Evolutionary conservation across 2,797 vertebrate genomes (phyloP).

Genomic region (Onychomys torridus): DNA sequence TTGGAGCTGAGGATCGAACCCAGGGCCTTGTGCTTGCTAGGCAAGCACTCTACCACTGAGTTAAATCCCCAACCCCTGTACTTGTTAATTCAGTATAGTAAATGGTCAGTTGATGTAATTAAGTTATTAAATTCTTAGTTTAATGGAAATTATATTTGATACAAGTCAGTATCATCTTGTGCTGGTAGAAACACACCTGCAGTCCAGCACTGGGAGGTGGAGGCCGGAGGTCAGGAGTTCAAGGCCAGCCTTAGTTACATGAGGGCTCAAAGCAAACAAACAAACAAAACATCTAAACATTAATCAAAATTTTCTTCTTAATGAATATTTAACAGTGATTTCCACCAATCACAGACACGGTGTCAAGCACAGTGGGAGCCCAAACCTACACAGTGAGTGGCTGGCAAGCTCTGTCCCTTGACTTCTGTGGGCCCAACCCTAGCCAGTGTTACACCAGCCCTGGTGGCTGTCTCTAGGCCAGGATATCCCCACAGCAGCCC

Average conservation of each 20-base stretch:
- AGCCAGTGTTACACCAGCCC: background rate
- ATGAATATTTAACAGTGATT: background rate
- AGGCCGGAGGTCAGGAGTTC: background rate
- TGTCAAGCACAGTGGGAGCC: background rate
- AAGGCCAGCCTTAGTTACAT: background rate
- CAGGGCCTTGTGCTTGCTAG: too few species aligned
- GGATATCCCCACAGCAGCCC: too few species aligned
- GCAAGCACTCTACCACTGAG: too few species aligned
- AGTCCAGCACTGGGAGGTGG: background rate
- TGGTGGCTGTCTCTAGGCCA: background rate
- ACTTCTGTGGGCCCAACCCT: background rate
- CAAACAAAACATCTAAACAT: background rate
- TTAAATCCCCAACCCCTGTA: too few species aligned
- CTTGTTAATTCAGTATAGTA: background rate
- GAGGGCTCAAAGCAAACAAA: background rate
- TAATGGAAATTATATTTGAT: background rate
- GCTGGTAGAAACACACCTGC: background rate
- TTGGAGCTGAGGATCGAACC: too few species aligned
- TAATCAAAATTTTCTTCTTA: background rate
- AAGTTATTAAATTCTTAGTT: background rate
- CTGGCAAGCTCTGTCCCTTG: background rate
- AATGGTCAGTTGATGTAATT: background rate
- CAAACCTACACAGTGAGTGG: background rate
- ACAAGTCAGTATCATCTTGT: background rate
- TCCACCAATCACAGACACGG: background rate